Evolutionary conservation across 2,888 invertebrate species (phyloP), one percentile per base, ranked within the genome.

Genomic region (Drosophila leonis): DNA sequence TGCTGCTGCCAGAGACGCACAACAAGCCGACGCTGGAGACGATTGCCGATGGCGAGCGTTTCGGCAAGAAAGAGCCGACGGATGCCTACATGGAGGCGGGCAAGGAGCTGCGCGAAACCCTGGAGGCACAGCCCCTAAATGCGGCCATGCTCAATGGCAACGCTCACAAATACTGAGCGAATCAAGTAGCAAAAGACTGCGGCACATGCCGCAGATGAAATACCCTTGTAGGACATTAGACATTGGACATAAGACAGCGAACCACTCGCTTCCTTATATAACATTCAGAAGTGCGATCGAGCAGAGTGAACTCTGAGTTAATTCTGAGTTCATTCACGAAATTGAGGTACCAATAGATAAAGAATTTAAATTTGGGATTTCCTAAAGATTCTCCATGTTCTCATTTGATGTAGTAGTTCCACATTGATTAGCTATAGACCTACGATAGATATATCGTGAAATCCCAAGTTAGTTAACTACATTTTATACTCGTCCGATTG

Each of bases 21-120:
- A 96, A 96, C 65, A 95, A 95, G 79, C 95, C 95, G 80, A 94
- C 97, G 37, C 96, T 97, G 0, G 97, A 97, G 86, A 97, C 97
- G 0, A 94, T 97, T 72, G 96, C 96, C 85, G 97, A 97, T 87
- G 96, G 97, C 1, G 97, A 97, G 92, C 94, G 94, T 39, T 95
- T 95, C 82, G 95, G 94, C 59, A 94, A 94, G 92, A 94, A 84
- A 64, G 55, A 54, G 37, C 60, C 54, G n/a, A 56, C 15, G 1
- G 80, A 75, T 10, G 78, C 64, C 15, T 79, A 83, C 24, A 13
- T 89, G 49, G 91, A 91, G 51, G 54, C 83, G 57, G 90, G 78
- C 15, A 82, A 73, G 39, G 82, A 87, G 62, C 49, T 86, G 37
- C 64, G 57, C 10, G 46, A 62, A 35, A 20, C 75, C 0, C 54